Evolutionary conservation across 2,113 vertebrate species (phyloP).

Genomic region (Laticauda colubrina): DNA sequence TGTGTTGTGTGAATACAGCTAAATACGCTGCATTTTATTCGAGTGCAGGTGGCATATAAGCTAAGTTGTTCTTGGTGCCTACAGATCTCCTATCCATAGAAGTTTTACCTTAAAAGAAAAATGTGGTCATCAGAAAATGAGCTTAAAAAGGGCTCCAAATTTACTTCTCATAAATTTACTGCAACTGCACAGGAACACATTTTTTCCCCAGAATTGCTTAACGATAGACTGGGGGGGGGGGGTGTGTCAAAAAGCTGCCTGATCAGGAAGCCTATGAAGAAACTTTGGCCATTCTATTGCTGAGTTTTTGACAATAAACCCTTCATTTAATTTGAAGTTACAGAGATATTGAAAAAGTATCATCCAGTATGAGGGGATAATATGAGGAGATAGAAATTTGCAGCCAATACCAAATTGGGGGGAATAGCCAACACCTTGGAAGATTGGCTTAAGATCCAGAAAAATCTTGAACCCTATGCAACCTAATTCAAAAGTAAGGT

Average conservation of each 20-base stretch:
- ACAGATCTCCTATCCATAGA: not conserved
- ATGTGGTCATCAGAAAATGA: too few relatives aligned
- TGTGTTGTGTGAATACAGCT: not conserved
- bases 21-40: not conserved
- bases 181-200: not conserved
- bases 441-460: too few relatives aligned
- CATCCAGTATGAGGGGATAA: too few relatives aligned
- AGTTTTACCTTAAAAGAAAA: not conserved
- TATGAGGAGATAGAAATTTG: too few relatives aligned
- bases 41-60: too few relatives aligned
- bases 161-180: not conserved
- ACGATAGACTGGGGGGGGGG: not conserved
- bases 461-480: too few relatives aligned
- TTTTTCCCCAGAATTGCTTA: not conserved
- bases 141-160: not conserved
- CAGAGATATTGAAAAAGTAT: too few relatives aligned
- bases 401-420: too few relatives aligned
- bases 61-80: not conserved
- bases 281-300: not conserved
- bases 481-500: too few relatives aligned
- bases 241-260: not conserved
- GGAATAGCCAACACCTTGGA: too few relatives aligned
- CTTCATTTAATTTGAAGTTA: too few relatives aligned
- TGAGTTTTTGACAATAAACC: not conserved
- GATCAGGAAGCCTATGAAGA: not conserved